Evolutionary conservation across 2,797 vertebrate species (phyloP).

Genomic region (Pyrrhura leucotis): DNA sequence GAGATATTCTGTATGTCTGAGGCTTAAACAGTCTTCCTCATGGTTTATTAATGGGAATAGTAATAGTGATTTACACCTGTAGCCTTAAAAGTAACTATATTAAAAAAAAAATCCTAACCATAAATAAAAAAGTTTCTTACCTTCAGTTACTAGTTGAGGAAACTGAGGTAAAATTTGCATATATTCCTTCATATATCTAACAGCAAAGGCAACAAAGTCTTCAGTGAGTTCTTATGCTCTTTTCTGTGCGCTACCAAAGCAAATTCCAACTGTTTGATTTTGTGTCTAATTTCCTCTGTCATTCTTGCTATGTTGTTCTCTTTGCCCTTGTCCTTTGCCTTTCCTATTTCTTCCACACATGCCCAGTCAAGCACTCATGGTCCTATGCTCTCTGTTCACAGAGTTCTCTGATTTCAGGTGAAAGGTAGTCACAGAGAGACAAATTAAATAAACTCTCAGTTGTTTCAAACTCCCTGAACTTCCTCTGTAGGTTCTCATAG

Average conservation of each 20-base stretch:
- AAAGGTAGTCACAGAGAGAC: neutral
- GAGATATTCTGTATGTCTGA: neutral
- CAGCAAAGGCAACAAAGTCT: neutral
- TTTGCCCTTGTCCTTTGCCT: neutral
- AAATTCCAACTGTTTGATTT: neutral
- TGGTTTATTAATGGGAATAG: neutral
- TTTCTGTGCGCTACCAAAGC: neutral
- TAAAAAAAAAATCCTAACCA: neutral
- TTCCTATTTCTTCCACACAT: neutral
- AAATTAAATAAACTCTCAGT: neutral
- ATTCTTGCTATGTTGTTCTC: neutral
- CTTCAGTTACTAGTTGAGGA: neutral
- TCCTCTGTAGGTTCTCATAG: neutral
- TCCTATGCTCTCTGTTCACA: neutral
- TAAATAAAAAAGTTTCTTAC: neutral
- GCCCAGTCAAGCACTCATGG: neutral
- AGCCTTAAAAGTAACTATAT: neutral
- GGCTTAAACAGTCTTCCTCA: neutral
- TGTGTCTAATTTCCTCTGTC: neutral
- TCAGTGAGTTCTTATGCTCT: neutral
- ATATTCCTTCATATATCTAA: neutral
- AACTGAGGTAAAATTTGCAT: neutral
- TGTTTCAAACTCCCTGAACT: neutral
- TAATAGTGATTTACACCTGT: neutral
- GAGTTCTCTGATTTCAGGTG: neutral